These are phyloP conservation scores for Zosterops lateralis DNA, from an alignment of 2,113 vertebrate species.

Conservation along the genomic window DNA sequence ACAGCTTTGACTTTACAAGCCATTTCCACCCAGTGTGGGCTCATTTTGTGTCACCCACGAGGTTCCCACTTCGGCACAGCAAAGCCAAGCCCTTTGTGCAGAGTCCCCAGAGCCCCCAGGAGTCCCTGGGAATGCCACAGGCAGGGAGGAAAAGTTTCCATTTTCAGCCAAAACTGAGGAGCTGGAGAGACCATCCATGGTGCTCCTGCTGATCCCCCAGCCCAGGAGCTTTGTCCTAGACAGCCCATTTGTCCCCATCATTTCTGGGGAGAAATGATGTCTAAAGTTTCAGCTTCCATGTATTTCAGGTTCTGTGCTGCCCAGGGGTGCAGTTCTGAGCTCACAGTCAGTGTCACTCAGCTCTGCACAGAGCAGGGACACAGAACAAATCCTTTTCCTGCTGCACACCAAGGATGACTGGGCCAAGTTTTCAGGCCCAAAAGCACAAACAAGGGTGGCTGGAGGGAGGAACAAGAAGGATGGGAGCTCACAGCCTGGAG, in stretches of 20 bases:
- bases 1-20: background rate
- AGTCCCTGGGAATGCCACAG: background rate
- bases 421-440: background rate
- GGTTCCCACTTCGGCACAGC: background rate
- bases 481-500: background rate
- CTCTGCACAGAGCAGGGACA: background rate
- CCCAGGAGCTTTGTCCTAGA: background rate
- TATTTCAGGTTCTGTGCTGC: background rate
- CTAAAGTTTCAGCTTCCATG: background rate
- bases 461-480: background rate
- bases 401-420: background rate
- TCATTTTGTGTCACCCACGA: background rate
- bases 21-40: background rate
- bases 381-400: background rate
- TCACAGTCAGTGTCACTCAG: background rate
- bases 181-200: background rate
- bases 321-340: background rate
- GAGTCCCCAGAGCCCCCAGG: background rate
- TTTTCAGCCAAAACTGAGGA: background rate
- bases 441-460: background rate
- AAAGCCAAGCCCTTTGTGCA: rapidly evolving
- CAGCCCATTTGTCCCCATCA: background rate
- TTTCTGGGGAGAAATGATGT: background rate
- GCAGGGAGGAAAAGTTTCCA: background rate
- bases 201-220: background rate